These are phyloP conservation scores for Perdita meconis DNA, from an alignment of 2,888 invertebrate species.

Conservation along the genomic window DNA sequence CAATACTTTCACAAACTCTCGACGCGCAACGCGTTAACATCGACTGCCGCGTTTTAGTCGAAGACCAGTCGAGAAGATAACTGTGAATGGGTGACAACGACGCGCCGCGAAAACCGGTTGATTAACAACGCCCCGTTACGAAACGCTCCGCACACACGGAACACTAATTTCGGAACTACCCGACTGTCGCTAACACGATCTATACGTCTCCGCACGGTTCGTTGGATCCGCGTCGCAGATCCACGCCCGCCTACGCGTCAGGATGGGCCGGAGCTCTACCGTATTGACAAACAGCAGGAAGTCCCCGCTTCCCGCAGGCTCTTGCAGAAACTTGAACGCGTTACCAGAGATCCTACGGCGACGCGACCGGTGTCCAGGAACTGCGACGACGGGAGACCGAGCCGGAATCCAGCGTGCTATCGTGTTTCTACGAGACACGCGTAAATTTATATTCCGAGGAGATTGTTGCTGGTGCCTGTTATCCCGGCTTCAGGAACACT, in stretches of 20 bases:
- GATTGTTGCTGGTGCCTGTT: not conserved
- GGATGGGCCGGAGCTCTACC: constrained; percentile 15
- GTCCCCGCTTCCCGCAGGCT: constrained; percentile 25
- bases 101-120: not conserved
- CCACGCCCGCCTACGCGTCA: constrained; percentile 18
- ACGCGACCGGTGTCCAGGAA: constrained; percentile 8
- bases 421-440: constrained; percentile 17
- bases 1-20: too few species aligned
- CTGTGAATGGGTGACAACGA: not conserved
- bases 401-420: constrained; percentile 11
- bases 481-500: not conserved
- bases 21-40: too few species aligned
- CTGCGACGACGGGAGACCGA: not conserved
- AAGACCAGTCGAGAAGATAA: too few species aligned
- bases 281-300: constrained; percentile 34
- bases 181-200: not conserved
- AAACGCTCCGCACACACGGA: not conserved
- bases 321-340: constrained; percentile 20
- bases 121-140: not conserved
- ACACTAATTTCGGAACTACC: not conserved
- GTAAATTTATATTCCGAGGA: not conserved
- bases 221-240: not conserved
- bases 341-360: not conserved
- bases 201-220: not conserved
- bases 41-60: too few species aligned